A percentile compares a stretch with the other conserved stretches of the same genome.
Evolutionary conservation across 2,888 invertebrate genomes (phyloP).

Genomic region (Onthophagus sagittarius): DNA sequence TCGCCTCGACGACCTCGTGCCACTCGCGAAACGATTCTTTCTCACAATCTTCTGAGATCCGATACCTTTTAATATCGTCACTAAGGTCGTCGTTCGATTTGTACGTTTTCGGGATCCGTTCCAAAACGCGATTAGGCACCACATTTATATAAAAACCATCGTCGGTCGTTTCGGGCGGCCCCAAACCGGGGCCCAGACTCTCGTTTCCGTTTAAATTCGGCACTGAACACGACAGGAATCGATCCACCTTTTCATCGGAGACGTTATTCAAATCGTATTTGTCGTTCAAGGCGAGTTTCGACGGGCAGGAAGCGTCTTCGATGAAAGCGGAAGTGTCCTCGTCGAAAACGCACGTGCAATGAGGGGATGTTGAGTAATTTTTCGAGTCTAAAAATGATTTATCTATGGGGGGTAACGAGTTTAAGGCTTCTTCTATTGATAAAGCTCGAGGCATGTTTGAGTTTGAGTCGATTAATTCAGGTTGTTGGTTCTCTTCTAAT

Average conservation of each 20-base stretch:
- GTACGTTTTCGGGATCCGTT: conserved; percentile 37
- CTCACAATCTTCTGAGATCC: conserved; percentile 40
- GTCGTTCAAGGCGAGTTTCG: conserved; percentile 50
- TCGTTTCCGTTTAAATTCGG: conserved; percentile 44
- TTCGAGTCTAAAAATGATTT: conserved; percentile 22
- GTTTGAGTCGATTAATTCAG: conserved; percentile 1
- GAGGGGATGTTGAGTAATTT: conserved; percentile 25
- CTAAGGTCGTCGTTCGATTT: conserved; percentile 19
- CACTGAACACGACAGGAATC: conserved; percentile 46
- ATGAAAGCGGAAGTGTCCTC: conserved; percentile 48
- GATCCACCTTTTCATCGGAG: conserved; percentile 50
- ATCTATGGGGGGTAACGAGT: conserved; percentile 65
- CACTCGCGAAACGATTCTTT: conserved; percentile 72
- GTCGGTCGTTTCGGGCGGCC: conserved; percentile 20
- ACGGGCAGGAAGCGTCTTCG: conserved; percentile 55
- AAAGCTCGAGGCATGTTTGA: conserved; percentile 39
- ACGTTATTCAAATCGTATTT: conserved; percentile 53
- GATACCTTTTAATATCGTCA: conserved; percentile 47
- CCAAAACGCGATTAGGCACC: conserved; percentile 49
- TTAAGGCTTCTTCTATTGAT: conserved; percentile 59
- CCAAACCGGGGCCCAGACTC: conserved; percentile 27
- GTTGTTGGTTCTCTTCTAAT: background rate
- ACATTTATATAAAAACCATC: conserved; percentile 43
- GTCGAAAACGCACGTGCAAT: conserved; percentile 40
- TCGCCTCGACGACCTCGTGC: conserved; percentile 79